Conservation (phyloP, 2,888 invertebrate genomes). For the Leptinotarsa juncta region DNA sequence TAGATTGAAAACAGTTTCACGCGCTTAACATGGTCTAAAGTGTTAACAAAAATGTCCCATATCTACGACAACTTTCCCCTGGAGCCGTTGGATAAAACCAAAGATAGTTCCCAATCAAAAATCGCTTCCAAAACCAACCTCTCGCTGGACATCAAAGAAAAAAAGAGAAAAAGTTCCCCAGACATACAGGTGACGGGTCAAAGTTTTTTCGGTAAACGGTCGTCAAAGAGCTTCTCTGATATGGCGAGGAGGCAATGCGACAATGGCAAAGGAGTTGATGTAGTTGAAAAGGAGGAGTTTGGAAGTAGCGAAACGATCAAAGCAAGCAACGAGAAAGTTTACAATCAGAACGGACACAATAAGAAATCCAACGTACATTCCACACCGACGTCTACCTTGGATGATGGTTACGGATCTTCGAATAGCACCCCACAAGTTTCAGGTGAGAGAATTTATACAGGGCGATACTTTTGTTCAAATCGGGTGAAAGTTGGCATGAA, state of each 20-base stretch:
- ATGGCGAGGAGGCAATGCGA: conserved; percentile 50
- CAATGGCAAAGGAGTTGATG: conserved; percentile 25
- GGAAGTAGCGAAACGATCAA: conserved; percentile 55
- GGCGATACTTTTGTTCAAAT: not conserved
- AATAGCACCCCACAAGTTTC: conserved; percentile 75
- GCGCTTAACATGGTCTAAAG: conserved; percentile 10
- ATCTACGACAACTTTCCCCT: conserved; percentile 62
- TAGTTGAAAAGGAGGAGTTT: conserved; percentile 42
- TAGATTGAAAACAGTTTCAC: not conserved
- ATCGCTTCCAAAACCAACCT: conserved; percentile 43
- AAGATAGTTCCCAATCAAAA: conserved; percentile 35
- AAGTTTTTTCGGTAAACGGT: conserved; percentile 46
- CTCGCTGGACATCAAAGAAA: conserved; percentile 49
- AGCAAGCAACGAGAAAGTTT: conserved; percentile 37
- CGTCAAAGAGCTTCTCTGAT: conserved; percentile 56
- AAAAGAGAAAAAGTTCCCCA: conserved; percentile 59
- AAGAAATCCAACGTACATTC: conserved; percentile 55
- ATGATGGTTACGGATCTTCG: conserved; percentile 76
- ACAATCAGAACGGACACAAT: conserved; percentile 32
- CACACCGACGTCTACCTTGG: conserved; percentile 66
- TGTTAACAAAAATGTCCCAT: conserved; percentile 47
- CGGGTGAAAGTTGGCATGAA: too few species aligned
- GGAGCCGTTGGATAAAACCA: conserved; percentile 54
- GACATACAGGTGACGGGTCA: conserved; percentile 48
- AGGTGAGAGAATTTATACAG: conserved; percentile 61